Evolutionary conservation across 1,140 invertebrate species (phyloP), one percentile per base, ranked within the genome.

Genomic region (Arctopsyche grandis): DNA sequence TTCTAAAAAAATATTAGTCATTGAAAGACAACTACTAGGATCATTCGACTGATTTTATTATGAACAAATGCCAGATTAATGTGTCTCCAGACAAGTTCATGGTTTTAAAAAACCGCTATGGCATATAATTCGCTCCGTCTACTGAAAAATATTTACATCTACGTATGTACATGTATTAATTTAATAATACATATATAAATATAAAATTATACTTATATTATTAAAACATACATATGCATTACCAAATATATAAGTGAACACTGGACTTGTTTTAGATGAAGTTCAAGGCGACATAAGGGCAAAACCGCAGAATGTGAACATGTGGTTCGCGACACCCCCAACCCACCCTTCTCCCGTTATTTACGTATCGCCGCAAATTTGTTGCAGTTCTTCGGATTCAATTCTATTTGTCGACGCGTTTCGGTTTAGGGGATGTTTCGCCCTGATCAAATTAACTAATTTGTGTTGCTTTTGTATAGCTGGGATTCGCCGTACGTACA

Each of bases 371-470:
- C 77, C 66, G 66, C 80, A 75, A 66, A 78, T 78, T 78, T 78
- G 56, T 78, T 78, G 71, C 38, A 29, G 60, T 63, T 76, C 58
- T 22, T 70, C 46, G 19, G 9, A 58, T 73, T 4, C 44, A 19
- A 46, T 48, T 14, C 26, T 14, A 9, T 70, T 12, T 24, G 21
- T 60, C 58, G 4, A 4, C 0, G 4, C 21, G 16, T 16, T 12
- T 12, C 10, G 1, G 26, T 52, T 52, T 52, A 52, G 22, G 63
- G 24, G 22, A 22, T 24, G 21, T 60, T 16, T 60, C 21, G 21
- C 58, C 4, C 63, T 79, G 78, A 81, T 81, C 78, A 69, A 81
- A 81, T 81, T 81, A 81, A 81, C 80, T 81, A 81, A 81, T 81
- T 81, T 81, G 66, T 38, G 52, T 29, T 69, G 79, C 77, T 81